Percentiles rank a stretch among this genome's conserved stretches.
These are phyloP conservation scores for Alviniconcha strummeri DNA, from an alignment of 2,888 invertebrate species.

Conservation along the genomic window DNA sequence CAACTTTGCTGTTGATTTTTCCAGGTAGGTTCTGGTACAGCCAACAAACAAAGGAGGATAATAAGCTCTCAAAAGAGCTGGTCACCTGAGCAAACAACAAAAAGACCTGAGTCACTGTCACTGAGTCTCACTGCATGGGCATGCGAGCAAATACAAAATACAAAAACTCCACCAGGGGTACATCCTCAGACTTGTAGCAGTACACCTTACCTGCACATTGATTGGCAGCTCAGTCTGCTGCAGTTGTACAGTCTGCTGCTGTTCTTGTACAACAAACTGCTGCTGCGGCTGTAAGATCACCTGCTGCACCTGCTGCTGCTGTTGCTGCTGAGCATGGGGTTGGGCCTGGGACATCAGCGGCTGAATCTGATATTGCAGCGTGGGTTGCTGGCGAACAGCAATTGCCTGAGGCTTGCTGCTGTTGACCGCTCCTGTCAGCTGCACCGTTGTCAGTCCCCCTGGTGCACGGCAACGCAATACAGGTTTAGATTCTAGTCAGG, in stretches of 20 bases:
- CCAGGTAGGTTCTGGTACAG: too few relatives aligned
- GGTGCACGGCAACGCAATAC: not conserved
- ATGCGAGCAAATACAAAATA: too few relatives aligned
- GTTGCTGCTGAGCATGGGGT: constrained; percentile 7
- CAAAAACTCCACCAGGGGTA: too few relatives aligned
- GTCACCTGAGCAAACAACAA: too few relatives aligned
- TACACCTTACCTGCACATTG: constrained; percentile 36
- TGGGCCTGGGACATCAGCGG: constrained; percentile 16
- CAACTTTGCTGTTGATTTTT: too few relatives aligned
- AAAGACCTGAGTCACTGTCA: too few relatives aligned
- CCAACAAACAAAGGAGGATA: too few relatives aligned
- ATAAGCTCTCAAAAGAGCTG: too few relatives aligned
- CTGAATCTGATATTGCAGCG: constrained; percentile 24
- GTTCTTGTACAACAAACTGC: constrained; percentile 8
- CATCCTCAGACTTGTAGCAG: too few relatives aligned
- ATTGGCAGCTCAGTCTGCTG: constrained; percentile 25
- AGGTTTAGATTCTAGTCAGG: too few relatives aligned
- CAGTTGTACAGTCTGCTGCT: constrained; percentile 25
- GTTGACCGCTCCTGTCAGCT: constrained; percentile 8
- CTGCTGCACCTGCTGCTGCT: constrained; percentile 30
- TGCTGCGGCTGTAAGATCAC: constrained; percentile 20
- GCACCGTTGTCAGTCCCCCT: constrained; percentile 22
- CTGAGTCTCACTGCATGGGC: too few relatives aligned
- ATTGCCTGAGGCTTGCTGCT: constrained; percentile 19
- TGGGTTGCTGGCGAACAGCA: not conserved